Base-by-base conservation (phyloP, 1,140 invertebrate species). In the Drosophila quadrilineata region DNA sequence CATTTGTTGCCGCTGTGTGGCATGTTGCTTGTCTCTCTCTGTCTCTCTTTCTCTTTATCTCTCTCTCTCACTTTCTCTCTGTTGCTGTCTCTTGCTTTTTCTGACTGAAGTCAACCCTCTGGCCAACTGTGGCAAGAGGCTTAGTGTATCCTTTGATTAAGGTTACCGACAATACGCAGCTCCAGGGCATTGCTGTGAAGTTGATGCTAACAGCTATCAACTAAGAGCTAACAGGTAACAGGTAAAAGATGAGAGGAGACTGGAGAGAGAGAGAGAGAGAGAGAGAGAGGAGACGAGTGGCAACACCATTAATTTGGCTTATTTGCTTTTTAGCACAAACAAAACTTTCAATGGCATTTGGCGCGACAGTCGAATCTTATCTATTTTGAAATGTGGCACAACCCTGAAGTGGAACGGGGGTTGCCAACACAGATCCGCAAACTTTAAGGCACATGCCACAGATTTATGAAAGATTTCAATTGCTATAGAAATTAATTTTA, bases 1-100 rank as follows among this genome's bases (percentile, higher is more conserved):
- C 75, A 80, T 80, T 80, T 80, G 74, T 73, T 46, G 26, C 41
- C 57, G n/a, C n/a, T n/a, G n/a, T n/a, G n/a, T n/a, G n/a, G n/a
- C n/a, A n/a, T n/a, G n/a, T n/a, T n/a, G n/a, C 40, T 24, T 56
- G 29, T 43, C 40, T 43, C 38, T 49, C 43, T 16, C 56, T 59
- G 28, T 19, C 49, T 29, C 41, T 21, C 22, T 31, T 48, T 22
- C 38, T 35, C 12, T n/a, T 45, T 35, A 16, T 16, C 14, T 14
- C n/a, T n/a, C n/a, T 6, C 12, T 46, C 24, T 46, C 28, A 38
- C 29, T 36, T 17, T 8, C 38, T 45, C 4, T 24, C 12, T 26
- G 40, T 35, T 40, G 22, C 45, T 6, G 19, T 8, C 21, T 49
- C 21, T 12, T 3, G 0, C n/a, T 40, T 12, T 28, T 6, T 22